Conservation (phyloP, 2,797 vertebrate species). For the Austrolebias charrua region DNA sequence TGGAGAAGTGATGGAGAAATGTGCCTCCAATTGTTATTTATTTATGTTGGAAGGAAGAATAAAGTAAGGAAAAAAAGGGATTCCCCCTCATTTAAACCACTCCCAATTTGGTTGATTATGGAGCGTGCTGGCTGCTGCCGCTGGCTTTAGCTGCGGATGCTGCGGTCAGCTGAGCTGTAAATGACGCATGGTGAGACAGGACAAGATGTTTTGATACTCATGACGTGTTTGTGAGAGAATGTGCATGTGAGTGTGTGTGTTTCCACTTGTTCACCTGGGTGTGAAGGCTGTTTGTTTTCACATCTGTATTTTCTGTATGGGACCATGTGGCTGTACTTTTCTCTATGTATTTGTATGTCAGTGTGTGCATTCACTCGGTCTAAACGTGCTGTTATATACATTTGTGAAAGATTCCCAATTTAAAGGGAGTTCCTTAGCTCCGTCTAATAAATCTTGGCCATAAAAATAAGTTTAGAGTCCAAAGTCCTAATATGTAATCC, state of each 20-base stretch:
- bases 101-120: slow-evolving; percentile 67
- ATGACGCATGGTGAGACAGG: slow-evolving; percentile 58
- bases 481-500: slow-evolving; percentile 50
- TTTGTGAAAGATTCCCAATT: slow-evolving; percentile 51
- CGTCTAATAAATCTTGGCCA: slow-evolving; percentile 64
- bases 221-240: slow-evolving; percentile 6
- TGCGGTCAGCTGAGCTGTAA: slow-evolving; percentile 62
- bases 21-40: slow-evolving; percentile 36
- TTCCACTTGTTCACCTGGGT: slow-evolving; percentile 42
- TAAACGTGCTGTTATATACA: slow-evolving; percentile 18
- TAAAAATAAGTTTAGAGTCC: slow-evolving; percentile 60
- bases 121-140: slow-evolving; percentile 57
- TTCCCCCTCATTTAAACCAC: slow-evolving; percentile 62
- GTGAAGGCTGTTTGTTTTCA: slow-evolving; percentile 16
- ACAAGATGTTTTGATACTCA: slow-evolving; percentile 46
- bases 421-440: slow-evolving; percentile 58
- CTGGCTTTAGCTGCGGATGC: slow-evolving; percentile 56
- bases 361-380: slow-evolving; percentile 6
- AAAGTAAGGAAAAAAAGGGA: slow-evolving; percentile 50
- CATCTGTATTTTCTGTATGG: slow-evolving; percentile 12
- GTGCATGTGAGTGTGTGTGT: slow-evolving; percentile 27
- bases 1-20: slow-evolving; percentile 39
- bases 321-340: slow-evolving; percentile 11
- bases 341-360: slow-evolving; percentile 2
- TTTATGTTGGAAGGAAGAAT: slow-evolving; percentile 43